Conservation (phyloP, 1,140 invertebrate genomes). For the silkworm (Bombyx mori) region DNA sequence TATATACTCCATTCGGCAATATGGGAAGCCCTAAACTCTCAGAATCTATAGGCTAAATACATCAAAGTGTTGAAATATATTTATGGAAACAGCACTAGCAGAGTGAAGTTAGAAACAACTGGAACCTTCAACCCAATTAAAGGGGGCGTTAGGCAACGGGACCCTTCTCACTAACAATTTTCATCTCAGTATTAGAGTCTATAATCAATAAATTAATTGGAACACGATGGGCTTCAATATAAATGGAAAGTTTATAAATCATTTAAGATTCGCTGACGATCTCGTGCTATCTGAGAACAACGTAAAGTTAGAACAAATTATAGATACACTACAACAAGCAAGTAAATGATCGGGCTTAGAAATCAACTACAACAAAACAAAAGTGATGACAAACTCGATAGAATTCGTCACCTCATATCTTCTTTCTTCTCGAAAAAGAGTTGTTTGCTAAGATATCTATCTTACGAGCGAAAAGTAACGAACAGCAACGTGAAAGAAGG, state of each 20-base stretch:
- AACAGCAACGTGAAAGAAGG: too few relatives aligned
- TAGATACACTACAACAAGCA: not conserved
- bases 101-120: conserved; percentile 7
- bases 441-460: too few relatives aligned
- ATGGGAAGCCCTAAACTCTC: conserved; percentile 6
- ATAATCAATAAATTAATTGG: not conserved
- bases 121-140: conserved; percentile 2
- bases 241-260: not conserved
- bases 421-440: too few relatives aligned
- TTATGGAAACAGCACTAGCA: conserved; percentile 8
- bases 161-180: not conserved
- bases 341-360: not conserved
- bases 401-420: too few relatives aligned
- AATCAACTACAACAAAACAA: not conserved
- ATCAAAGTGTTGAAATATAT: conserved; percentile 8
- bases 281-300: not conserved
- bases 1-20: conserved; percentile 8
- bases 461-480: too few relatives aligned
- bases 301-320: not conserved
- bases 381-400: not conserved
- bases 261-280: not conserved
- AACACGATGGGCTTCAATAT: not conserved
- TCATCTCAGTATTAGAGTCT: not conserved
- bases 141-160: conserved; percentile 11
- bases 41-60: conserved; percentile 7